Percentiles rank a stretch among this genome's conserved stretches.
Evolutionary conservation across 2,888 invertebrate genomes (phyloP).

Genomic region (Agonopterix arenella): DNA sequence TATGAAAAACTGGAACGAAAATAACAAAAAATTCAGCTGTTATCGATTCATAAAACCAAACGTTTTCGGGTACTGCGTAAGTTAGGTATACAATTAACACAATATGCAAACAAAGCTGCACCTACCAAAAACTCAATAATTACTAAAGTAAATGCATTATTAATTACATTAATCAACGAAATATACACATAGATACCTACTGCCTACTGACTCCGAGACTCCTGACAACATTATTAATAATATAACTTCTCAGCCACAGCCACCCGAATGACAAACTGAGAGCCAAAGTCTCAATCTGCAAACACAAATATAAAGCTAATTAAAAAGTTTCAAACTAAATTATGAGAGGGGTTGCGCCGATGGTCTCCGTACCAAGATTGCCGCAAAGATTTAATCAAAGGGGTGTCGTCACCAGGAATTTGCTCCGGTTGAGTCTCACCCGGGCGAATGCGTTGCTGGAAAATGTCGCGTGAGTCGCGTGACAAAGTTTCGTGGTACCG

Average conservation of each 20-base stretch:
- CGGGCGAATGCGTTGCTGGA: slow-evolving; percentile 15
- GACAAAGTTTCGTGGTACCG: slow-evolving; percentile 46
- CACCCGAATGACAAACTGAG: slow-evolving; percentile 64
- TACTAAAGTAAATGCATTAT: no score
- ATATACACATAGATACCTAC: neutral
- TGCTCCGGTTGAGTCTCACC: slow-evolving; percentile 21
- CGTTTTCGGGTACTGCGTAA: no score
- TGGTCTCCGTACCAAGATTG: slow-evolving; percentile 69
- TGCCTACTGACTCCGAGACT: neutral
- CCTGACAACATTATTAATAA: slow-evolving; percentile 55
- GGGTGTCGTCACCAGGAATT: slow-evolving; percentile 54
- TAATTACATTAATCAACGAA: neutral
- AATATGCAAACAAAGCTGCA: no score
- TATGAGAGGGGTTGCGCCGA: slow-evolving; percentile 73
- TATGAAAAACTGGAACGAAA: no score
- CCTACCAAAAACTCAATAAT: no score
- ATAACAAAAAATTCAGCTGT: no score
- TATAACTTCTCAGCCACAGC: slow-evolving; percentile 63
- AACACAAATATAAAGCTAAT: slow-evolving; percentile 78
- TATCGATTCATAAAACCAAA: no score
- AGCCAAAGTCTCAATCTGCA: slow-evolving; percentile 72
- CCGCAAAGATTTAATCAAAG: slow-evolving; percentile 66
- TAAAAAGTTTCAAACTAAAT: slow-evolving; percentile 77
- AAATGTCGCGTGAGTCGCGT: slow-evolving; percentile 16
- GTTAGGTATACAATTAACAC: no score